Conservation (phyloP, 2,113 vertebrate genomes). For the Neolamprologus hecqui region DNA sequence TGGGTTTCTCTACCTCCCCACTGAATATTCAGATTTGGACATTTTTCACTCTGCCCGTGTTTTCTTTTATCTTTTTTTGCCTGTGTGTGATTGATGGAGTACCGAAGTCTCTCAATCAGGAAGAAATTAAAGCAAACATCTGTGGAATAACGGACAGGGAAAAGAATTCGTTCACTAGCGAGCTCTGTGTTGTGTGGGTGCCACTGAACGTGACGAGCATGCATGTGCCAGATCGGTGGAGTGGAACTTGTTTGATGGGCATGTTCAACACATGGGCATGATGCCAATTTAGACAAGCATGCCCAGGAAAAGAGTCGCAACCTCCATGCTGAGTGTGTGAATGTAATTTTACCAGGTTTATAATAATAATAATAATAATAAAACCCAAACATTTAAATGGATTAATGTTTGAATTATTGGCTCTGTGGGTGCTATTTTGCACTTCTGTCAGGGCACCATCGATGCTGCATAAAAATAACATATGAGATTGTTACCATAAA, state of each 20-base stretch:
- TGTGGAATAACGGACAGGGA: slow-evolving; percentile 65
- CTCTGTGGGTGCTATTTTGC: neutral
- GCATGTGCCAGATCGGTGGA: slow-evolving; percentile 49
- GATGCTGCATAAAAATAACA: neutral
- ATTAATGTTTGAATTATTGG: neutral
- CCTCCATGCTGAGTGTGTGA: slow-evolving; percentile 33
- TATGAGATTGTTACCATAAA: neutral
- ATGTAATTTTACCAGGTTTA: neutral
- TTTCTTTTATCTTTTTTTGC: slow-evolving; percentile 10
- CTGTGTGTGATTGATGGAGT: slow-evolving; percentile 40
- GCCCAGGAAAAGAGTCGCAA: slow-evolving; percentile 26
- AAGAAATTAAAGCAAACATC: slow-evolving; percentile 72
- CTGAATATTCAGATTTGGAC: slow-evolving; percentile 38
- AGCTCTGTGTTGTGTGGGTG: slow-evolving; percentile 40
- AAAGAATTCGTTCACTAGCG: slow-evolving; percentile 57
- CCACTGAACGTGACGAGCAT: slow-evolving; percentile 68
- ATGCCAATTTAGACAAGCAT: slow-evolving; percentile 72
- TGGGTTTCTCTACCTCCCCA: neutral
- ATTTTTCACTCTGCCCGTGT: slow-evolving; percentile 19
- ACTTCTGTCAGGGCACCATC: neutral
- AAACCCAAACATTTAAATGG: neutral
- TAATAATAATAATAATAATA: neutral
- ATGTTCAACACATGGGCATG: slow-evolving; percentile 63
- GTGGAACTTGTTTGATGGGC: slow-evolving; percentile 69
- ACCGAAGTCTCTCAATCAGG: slow-evolving; percentile 56